These are phyloP conservation scores for Boloria selene DNA, from an alignment of 2,888 invertebrate species.

Conservation along the genomic window DNA sequence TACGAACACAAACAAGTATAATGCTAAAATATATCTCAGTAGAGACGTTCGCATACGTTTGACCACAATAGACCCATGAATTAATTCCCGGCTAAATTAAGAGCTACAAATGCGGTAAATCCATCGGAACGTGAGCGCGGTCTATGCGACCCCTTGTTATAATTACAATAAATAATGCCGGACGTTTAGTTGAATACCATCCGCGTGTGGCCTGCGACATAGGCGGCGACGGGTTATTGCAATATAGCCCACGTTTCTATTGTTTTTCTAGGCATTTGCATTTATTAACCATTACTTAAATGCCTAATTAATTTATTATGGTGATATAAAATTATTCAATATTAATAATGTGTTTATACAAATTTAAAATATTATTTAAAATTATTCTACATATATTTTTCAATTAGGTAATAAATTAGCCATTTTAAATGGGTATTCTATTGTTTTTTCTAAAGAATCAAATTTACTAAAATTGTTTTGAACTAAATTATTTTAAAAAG, in stretches of 20 bases:
- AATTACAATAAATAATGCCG: slow-evolving; percentile 58
- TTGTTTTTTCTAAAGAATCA: neutral
- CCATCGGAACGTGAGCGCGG: slow-evolving; percentile 29
- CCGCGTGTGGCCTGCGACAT: slow-evolving; percentile 42
- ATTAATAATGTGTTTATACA: too few relatives aligned
- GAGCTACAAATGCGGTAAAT: slow-evolving; percentile 23
- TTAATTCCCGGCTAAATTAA: slow-evolving; percentile 23
- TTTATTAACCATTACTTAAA: too few relatives aligned
- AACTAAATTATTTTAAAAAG: neutral
- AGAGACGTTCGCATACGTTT: slow-evolving; percentile 7
- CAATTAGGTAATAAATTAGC: too few relatives aligned
- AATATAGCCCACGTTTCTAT: too few relatives aligned
- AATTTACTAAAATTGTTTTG: neutral
- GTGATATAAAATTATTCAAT: too few relatives aligned
- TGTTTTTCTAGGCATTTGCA: too few relatives aligned
- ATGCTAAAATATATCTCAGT: neutral
- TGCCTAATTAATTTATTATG: too few relatives aligned
- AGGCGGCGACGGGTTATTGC: slow-evolving; percentile 41
- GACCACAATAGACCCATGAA: slow-evolving; percentile 22
- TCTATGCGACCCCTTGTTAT: slow-evolving; percentile 47
- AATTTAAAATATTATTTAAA: too few relatives aligned
- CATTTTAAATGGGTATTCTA: neutral
- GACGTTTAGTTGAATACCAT: slow-evolving; percentile 49
- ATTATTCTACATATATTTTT: too few relatives aligned
- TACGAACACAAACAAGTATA: neutral